These are phyloP conservation scores for Drosophila paucipuncta DNA, from an alignment of 2,888 invertebrate genomes.

Conservation along the genomic window DNA sequence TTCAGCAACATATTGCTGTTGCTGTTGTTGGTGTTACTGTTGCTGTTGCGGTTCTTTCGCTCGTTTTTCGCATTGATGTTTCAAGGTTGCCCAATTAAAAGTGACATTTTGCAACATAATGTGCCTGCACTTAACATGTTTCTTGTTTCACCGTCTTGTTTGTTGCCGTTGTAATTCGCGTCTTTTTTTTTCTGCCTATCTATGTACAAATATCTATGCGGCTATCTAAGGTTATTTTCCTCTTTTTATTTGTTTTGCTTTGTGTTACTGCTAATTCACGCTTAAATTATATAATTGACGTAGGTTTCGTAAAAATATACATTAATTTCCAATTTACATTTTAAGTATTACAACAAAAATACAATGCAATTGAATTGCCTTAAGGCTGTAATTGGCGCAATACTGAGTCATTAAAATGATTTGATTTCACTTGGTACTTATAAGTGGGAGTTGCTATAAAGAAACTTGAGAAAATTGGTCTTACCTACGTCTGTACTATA, in stretches of 20 bases:
- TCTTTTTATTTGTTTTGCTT: constrained; percentile 18
- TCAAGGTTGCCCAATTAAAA: constrained; percentile 84
- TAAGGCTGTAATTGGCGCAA: constrained; percentile 51
- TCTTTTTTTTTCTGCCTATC: constrained; percentile 24
- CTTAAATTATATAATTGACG: constrained; percentile 78
- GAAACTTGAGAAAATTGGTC: constrained; percentile 21
- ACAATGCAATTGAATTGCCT: constrained; percentile 49
- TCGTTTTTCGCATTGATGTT: constrained; percentile 77
- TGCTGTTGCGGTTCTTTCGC: constrained; percentile 60
- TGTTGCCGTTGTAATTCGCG: constrained; percentile 49
- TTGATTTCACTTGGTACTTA: constrained; percentile 31
- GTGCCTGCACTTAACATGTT: constrained; percentile 80
- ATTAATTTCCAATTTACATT: constrained; percentile 73
- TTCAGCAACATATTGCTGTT: constrained; percentile 67
- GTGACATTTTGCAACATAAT: constrained; percentile 82
- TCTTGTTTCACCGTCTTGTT: constrained; percentile 65
- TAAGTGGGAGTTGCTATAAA: constrained; percentile 43
- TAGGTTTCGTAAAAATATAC: constrained; percentile 70
- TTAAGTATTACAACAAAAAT: constrained; percentile 40
- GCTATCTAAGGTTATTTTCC: constrained; percentile 46
- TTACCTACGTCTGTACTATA: constrained; percentile 5
- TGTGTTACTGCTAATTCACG: constrained; percentile 63
- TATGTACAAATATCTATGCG: constrained; percentile 17
- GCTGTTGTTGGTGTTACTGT: constrained; percentile 53
- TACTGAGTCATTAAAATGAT: constrained; percentile 50